Evolutionary conservation across 2,888 invertebrate species (phyloP), one percentile per base, ranked within the genome.

Genomic region (Drosophila yooni): DNA sequence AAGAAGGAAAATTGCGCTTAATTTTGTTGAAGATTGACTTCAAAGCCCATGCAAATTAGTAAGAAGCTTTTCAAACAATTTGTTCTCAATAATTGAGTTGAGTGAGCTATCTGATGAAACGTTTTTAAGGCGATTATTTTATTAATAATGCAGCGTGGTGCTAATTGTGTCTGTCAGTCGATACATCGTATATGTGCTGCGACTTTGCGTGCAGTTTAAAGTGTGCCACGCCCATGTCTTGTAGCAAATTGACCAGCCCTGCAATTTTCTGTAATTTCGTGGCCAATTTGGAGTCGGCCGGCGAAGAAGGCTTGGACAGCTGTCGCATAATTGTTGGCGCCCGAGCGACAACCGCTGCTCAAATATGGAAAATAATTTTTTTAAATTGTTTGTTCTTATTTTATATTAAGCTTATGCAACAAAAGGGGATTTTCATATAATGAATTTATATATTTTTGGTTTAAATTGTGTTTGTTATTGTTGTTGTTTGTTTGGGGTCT

Each of bases 281-380:
- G 83, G 50, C 57, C 78, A 69, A 66, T 69, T 78, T 81, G 56
- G 11, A 61, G 46, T 33, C 29, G 38, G 38, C 40, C 29, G 25
- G 25, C 27, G 3, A n/a, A 2, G 54, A 36, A 43, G 73, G 46
- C 38, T 27, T 36, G 52, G 73, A 62, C 67, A 73, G 78, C 59
- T 80, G 78, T 78, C 78, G 78, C 78, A 76, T 78, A 81, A 77
- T 81, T 72, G 72, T 48, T 66, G 78, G 81, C 81, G 78, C 78
- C 81, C 76, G 29, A 60, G 69, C 76, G 54, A 56, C 79, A 74
- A 60, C 60, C 68, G 68, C 81, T 51, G 51, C 65, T 77, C 82
- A 89, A 88, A 88, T 84, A 89, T 84, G 89, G 50, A 60, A 76
- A 64, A 75, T 81, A 74, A 71, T 71, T 78, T 71, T 72, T 88